phyloP scores from a whole-genome alignment of 2,888 invertebrate species.

The Schizaphis graminum region DNA sequence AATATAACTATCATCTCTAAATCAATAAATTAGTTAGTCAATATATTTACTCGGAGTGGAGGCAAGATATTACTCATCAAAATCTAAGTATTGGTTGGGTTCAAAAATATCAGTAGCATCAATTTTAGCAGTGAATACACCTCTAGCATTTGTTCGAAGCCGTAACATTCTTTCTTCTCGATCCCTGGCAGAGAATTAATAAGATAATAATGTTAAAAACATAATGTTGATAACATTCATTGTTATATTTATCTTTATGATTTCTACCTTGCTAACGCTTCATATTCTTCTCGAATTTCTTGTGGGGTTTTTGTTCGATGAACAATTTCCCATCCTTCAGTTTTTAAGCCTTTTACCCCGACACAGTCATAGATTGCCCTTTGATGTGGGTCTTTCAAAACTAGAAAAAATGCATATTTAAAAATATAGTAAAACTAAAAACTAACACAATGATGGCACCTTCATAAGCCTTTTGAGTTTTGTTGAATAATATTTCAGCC shows the following conservation, averaged over 20 bases:
- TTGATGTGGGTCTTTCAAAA: conserved; percentile 91
- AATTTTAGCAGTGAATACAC: conserved; percentile 86
- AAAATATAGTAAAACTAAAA: neutral
- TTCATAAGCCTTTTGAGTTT: conserved; percentile 94
- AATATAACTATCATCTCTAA: conserved; percentile 51
- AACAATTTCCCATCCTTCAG: conserved; percentile 96
- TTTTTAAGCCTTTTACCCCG: conserved; percentile 92
- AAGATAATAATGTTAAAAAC: neutral
- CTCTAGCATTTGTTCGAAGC: conserved; percentile 92
- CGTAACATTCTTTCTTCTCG: conserved; percentile 89
- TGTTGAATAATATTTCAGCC: conserved; percentile 93
- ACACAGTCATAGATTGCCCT: conserved; percentile 93
- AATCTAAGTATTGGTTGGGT: conserved; percentile 79
- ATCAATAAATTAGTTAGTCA: conserved; percentile 6
- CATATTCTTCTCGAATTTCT: conserved; percentile 97
- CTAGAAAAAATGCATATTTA: conserved; percentile 72
- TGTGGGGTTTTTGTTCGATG: conserved; percentile 92
- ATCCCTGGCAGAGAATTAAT: conserved; percentile 74
- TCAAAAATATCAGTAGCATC: conserved; percentile 95
- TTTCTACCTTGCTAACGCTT: conserved; percentile 76
- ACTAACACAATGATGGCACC: conserved; percentile 72
- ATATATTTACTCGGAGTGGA: neutral
- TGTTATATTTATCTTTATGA: neutral
- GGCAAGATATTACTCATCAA: conserved; percentile 72
- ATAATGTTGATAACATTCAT: no score